Base-by-base conservation (phyloP, 2,113 vertebrate genomes). In the Lepus americanus region DNA sequence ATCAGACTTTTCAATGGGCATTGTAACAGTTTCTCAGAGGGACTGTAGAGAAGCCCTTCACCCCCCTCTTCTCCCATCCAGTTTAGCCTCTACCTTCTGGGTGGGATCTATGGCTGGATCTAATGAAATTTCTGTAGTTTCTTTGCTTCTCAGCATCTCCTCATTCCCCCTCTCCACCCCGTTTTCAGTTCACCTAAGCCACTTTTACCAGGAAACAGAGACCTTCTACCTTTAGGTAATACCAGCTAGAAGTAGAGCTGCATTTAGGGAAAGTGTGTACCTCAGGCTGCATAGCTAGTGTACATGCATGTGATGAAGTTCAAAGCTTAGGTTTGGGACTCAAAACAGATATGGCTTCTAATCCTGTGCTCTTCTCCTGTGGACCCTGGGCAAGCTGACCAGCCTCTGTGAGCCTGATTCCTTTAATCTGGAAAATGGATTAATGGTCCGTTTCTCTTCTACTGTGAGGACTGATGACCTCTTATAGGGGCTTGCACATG, bases 271-370 rank as follows among this genome's bases (percentile, higher is more conserved):
- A 70, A 79, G 39, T 20, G 0, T 0, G 0, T 36, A 49, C 23
- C 36, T 53, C 25, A 59, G 77, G 31, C 59, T 63, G 17, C 12
- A 69, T 33, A 53, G 29, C 36, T 31, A 59, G 31, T 25, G 29
- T 5, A 8, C 51, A 14, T 10, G 8, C 6, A 1, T 29, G 27
- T 10, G 5, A 4, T 59, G 19, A 27, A 63, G 76, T 20, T 59
- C 53, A 88, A 96, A 93, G 74, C 67, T 93, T 74, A 55, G 36
- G 69, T 63, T 77, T 95, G 31, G 8, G 16, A 63, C 69, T 69
- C 55, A 53, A 53, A 5, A 55, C 7, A 22, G 36, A 3, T 77
- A 17, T 81, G 91, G 6, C 74, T 72, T 86, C 49, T 3, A 39
- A 3, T 61, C 16, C 25, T 51, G 7, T 9, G 1, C 72, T 0